Percentiles rank a stretch among this genome's conserved stretches.
phyloP scores from a whole-genome alignment of 2,888 invertebrate genomes.

The Aleiodes alternator region DNA sequence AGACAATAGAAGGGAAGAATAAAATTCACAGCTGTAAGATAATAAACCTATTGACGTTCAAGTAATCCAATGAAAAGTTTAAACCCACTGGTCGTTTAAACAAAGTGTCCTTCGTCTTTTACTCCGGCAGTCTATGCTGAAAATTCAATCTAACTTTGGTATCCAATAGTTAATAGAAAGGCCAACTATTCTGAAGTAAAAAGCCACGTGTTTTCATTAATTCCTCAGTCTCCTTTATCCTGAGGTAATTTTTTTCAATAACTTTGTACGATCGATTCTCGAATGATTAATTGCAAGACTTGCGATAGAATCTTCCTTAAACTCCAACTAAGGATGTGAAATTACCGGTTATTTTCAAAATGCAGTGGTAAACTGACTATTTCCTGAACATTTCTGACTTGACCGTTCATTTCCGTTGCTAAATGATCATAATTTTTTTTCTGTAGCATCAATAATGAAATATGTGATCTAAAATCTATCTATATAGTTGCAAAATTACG shows the following conservation, averaged over 20 bases:
- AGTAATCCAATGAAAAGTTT: constrained; percentile 21
- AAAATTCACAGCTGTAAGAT: constrained; percentile 5
- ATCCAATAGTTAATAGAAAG: constrained; percentile 49
- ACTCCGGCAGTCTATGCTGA: constrained; percentile 10
- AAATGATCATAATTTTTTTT: too few species aligned
- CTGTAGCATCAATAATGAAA: too few species aligned
- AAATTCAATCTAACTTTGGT: constrained; percentile 52
- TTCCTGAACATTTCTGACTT: too few species aligned
- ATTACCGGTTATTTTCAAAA: too few species aligned
- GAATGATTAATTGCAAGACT: background rate
- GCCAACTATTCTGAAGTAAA: constrained; percentile 14
- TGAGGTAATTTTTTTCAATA: background rate
- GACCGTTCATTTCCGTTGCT: too few species aligned
- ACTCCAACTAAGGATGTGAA: background rate
- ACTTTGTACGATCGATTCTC: constrained; percentile 8
- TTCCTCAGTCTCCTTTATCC: constrained; percentile 5
- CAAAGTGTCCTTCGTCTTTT: constrained; percentile 39
- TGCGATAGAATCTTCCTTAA: background rate
- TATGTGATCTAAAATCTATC: too few species aligned
- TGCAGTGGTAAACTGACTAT: too few species aligned
- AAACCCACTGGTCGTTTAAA: constrained; percentile 32
- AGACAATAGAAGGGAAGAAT: background rate
- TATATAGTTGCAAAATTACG: too few species aligned
- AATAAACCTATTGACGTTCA: constrained; percentile 13
- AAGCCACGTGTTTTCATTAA: constrained; percentile 12